Evolutionary conservation across 2,113 vertebrate genomes (phyloP), one percentile per base, ranked within the genome.

Genomic region (Ovis aries): DNA sequence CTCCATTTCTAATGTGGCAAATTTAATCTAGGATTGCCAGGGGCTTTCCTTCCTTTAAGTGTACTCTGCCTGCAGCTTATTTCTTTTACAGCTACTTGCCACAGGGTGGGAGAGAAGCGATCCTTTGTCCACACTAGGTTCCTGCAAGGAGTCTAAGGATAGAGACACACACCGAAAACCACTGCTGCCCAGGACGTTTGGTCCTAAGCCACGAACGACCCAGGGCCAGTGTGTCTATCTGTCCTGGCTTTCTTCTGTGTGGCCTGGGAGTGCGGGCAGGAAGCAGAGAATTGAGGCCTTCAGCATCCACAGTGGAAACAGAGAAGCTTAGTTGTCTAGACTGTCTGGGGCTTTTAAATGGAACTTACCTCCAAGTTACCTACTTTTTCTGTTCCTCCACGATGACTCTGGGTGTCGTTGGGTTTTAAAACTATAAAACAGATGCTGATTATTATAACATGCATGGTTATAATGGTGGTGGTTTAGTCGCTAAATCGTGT

Each of bases 361-460:
- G 78, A 53, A 62, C 3, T 88, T 36, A 31, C 45, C n/a, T 93
- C 87, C 15, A 48, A 43, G 21, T 85, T 77, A 55, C 50, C 13
- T 80, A 50, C 48, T 74, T 86, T 13, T 48, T 29, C 19, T 67
- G n/a, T 62, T 40, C 59, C 12, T 80, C 84, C 13, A 3, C 5
- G 15, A 62, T 74, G 48, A 62, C 10, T 27, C 1, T 45, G 36
- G 62, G 64, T 71, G 78, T 60, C 11, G 12, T 85, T 50, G 27
- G 52, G 31, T 48, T 59, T 86, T 71, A 81, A 19, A 97, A 84
- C 4, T 91, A 74, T 19, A 23, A 92, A 90, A 59, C 21, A 82
- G 33, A 48, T 57, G 40, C 15, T 78, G 25, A 55, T 67, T 40
- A 14, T 64, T 82, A 21, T 48, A 45, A 64, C n/a, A 67, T 40